Percentiles rank a stretch among this genome's conserved stretches.
Evolutionary conservation across 2,888 invertebrate genomes (phyloP).

Genomic region (Agonum fuliginosum): DNA sequence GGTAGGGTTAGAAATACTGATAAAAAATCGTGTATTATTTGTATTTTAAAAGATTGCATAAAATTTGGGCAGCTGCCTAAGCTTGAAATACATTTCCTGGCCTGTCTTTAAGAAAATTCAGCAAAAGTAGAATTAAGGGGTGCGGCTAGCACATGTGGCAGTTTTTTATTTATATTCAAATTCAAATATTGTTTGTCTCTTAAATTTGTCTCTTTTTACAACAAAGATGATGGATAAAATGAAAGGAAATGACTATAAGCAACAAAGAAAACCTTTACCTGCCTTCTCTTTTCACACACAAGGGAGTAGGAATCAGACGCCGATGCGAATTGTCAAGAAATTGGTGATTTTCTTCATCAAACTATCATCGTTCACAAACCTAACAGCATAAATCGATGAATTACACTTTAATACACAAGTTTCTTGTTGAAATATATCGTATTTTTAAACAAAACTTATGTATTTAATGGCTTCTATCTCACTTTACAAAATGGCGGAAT

Average conservation of each 20-base stretch:
- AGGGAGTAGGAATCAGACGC: constrained; percentile 15
- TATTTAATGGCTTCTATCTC: constrained; percentile 71
- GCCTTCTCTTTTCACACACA: constrained; percentile 68
- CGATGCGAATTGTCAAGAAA: constrained; percentile 34
- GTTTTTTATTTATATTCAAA: constrained; percentile 57
- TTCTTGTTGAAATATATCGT: constrained; percentile 6
- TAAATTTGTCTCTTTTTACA: constrained; percentile 73
- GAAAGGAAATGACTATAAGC: constrained; percentile 72
- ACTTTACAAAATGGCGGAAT: constrained; percentile 74
- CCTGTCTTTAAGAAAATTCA: background rate
- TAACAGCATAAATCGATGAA: background rate
- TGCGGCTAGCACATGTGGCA: constrained; percentile 26
- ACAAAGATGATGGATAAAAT: constrained; percentile 74
- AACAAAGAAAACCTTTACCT: constrained; percentile 73
- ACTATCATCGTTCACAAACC: background rate
- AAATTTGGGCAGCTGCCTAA: background rate
- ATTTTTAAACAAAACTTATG: constrained; percentile 45
- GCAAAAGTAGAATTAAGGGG: no score
- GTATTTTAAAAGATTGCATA: background rate
- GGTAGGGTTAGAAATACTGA: no score
- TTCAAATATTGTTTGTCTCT: constrained; percentile 68
- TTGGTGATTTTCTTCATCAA: background rate
- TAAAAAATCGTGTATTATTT: no score
- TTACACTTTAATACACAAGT: background rate
- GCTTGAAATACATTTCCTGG: background rate